Evolutionary conservation across 2,888 invertebrate species (phyloP).

Genomic region (Unio pictorum): DNA sequence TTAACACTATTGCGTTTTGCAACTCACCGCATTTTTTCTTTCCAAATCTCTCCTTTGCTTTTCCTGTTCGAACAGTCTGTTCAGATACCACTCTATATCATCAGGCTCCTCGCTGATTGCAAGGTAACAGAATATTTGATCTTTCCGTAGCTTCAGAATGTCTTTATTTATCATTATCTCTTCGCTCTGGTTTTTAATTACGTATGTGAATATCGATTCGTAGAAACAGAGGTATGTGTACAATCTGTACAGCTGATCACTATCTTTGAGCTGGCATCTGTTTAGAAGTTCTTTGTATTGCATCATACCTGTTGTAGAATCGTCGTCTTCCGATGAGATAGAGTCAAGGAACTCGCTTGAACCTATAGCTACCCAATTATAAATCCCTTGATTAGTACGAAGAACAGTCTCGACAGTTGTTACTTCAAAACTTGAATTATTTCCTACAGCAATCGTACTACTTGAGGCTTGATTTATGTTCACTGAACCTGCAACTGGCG

Average conservation of each 20-base stretch:
- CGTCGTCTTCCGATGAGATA: too few species aligned
- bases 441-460: too few species aligned
- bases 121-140: slow-evolving; percentile 37
- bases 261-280: slow-evolving; percentile 31
- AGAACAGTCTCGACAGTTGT: too few species aligned
- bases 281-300: slow-evolving; percentile 36
- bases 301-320: slow-evolving; percentile 8
- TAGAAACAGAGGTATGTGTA: slow-evolving; percentile 43
- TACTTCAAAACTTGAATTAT: too few species aligned
- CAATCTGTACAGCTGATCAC: slow-evolving; percentile 29
- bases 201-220: slow-evolving; percentile 35
- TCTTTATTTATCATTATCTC: slow-evolving; percentile 34
- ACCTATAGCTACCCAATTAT: too few species aligned
- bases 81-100: slow-evolving; percentile 45
- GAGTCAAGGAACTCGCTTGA: too few species aligned
- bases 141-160: slow-evolving; percentile 27
- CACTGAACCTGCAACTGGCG: too few species aligned
- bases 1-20: too few species aligned
- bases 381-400: too few species aligned
- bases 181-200: slow-evolving; percentile 29
- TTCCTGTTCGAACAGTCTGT: slow-evolving; percentile 27
- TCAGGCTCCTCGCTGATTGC: slow-evolving; percentile 43
- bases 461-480: too few species aligned
- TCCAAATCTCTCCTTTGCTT: slow-evolving; percentile 27
- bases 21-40: slow-evolving; percentile 28